Base-by-base conservation (phyloP, 2,888 invertebrate species). In the Amorpha juglandis region DNA sequence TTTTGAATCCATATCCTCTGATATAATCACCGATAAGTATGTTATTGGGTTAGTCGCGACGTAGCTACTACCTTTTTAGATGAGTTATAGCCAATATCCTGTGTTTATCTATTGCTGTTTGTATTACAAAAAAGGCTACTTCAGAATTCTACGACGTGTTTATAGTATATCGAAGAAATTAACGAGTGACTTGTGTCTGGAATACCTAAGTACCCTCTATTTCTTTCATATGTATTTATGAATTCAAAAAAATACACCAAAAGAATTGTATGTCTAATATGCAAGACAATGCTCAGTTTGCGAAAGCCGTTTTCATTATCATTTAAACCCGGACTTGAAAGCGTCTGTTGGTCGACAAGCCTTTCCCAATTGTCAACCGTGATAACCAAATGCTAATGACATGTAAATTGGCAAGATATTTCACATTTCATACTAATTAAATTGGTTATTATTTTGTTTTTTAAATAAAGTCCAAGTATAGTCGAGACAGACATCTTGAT, bases 81-180 rank as follows among this genome's bases (percentile, higher is more conserved):
- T 82, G 74, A 78, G 77, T 81, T 83, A 86, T 83, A 80, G 80
- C 78, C 83, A 74, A 86, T 86, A 86, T 90, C 88, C 88, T 88
- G 86, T 81, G 7, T n/a, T n/a, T n/a, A n/a, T n/a, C 74, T 69
- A 75, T 71, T 77, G 75, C 77, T 73, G 78, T 80, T 82, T 82
- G 82, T 80, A 79, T 81, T 86, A 85, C 88, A 86, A 87, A 87
- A 84, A 85, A 78, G 84, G 79, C 80, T 77, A 82, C 74, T 81
- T 79, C 77, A 82, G 82, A 83, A 81, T 76, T 74, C 70, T 72
- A 70, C 72, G 66, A 81, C 90, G 88, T 89, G 90, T 83, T 72
- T 48, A 67, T 87, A 81, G 76, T 85, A 73, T 69, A 69, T 71
- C 77, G 64, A 27, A 48, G 3, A 50, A 11, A 35, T 19, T 21